Evolutionary conservation across 2,113 vertebrate genomes (phyloP).

Genomic region (Gavialis gangeticus): DNA sequence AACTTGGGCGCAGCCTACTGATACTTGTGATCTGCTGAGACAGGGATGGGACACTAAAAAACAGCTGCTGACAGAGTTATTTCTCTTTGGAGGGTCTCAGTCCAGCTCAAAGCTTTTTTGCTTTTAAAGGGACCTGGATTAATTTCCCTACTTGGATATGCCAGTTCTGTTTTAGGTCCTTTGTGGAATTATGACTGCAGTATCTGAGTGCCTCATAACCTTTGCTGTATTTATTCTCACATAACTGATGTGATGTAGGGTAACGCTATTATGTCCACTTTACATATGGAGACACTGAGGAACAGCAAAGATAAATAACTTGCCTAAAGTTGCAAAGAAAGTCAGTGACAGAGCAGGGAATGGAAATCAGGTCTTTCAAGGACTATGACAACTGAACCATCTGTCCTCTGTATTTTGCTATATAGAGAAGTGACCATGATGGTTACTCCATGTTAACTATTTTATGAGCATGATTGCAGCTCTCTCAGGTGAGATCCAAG

Average conservation of each 20-base stretch:
- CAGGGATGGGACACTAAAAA: rapidly evolving
- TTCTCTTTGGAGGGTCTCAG: not conserved
- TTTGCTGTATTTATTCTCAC: too few species aligned
- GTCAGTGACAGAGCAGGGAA: not conserved
- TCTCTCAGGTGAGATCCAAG: not conserved
- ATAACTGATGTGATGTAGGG: not conserved
- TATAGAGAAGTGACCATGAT: not conserved
- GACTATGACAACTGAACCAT: not conserved
- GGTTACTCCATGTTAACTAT: not conserved
- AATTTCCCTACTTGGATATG: not conserved
- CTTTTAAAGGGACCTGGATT: not conserved
- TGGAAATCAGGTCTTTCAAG: not conserved
- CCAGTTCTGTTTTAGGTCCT: not conserved
- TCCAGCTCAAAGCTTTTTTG: not conserved
- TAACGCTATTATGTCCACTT: not conserved
- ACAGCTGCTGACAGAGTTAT: not conserved
- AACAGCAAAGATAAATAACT: not conserved
- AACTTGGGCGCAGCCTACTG: not conserved
- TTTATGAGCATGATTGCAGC: too few species aligned
- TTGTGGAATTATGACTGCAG: not conserved
- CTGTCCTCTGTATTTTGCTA: not conserved
- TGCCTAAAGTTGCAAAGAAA: not conserved
- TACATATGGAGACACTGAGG: not conserved
- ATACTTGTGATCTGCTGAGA: not conserved
- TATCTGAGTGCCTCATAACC: not conserved